These are phyloP conservation scores for Netelia fuscicornis DNA, from an alignment of 2,888 invertebrate species.

Conservation along the genomic window DNA sequence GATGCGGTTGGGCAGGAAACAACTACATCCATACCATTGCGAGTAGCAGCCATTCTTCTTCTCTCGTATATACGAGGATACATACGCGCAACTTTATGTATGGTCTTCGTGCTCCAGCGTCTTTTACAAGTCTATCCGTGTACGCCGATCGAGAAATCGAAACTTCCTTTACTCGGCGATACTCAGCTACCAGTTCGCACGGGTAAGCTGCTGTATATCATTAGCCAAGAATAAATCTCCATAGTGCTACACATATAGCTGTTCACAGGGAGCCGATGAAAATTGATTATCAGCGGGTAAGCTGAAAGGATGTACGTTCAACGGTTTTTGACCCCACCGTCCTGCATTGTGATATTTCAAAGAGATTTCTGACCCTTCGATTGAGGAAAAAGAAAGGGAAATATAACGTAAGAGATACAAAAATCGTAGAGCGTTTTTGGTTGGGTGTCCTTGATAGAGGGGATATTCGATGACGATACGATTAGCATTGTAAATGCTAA, in stretches of 20 bases:
- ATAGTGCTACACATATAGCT: not conserved
- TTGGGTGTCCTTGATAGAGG: conserved; percentile 2
- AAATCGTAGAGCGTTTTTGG: not conserved
- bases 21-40: conserved; percentile 13
- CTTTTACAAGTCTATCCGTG: conserved; percentile 43
- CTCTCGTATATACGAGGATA: not conserved
- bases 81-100: not conserved
- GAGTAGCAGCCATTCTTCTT: conserved; percentile 3
- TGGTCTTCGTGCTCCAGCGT: conserved; percentile 32
- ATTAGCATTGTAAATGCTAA: conserved; percentile 55
- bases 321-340: conserved; percentile 49
- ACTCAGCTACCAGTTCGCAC: too few relatives aligned
- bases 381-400: not conserved
- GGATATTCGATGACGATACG: conserved; percentile 38
- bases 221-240: conserved; percentile 23
- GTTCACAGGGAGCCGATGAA: conserved; percentile 37
- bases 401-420: not conserved
- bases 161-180: conserved; percentile 13
- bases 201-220: conserved; percentile 7
- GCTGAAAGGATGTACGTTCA: conserved; percentile 14
- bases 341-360: conserved; percentile 20
- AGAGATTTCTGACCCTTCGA: conserved; percentile 19
- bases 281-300: conserved; percentile 30
- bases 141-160: conserved; percentile 52
- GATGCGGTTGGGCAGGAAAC: conserved; percentile 47